Evolutionary conservation across 2,888 invertebrate species (phyloP).

Genomic region (Tenthredo livida): DNA sequence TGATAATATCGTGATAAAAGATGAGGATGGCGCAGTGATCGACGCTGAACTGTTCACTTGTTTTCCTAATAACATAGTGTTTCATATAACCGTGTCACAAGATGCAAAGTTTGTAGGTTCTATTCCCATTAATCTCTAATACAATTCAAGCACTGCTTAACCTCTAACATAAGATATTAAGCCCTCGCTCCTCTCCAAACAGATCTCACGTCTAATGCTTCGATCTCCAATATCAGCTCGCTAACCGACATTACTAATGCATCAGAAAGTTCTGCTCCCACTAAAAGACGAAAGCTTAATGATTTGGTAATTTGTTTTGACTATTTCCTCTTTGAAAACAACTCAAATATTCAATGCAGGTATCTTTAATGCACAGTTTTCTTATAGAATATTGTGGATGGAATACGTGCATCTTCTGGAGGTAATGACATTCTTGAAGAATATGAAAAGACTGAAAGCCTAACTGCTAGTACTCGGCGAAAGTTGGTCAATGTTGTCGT

Average conservation of each 20-base stretch:
- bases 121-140: background rate
- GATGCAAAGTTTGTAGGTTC: background rate
- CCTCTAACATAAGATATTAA: background rate
- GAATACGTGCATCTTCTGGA: conserved; percentile 1
- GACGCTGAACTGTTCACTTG: conserved; percentile 14
- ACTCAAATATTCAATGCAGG: background rate
- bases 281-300: background rate
- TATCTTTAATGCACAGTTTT: background rate
- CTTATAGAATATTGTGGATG: conserved; percentile 22
- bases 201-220: background rate
- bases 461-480: conserved; percentile 43
- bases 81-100: background rate
- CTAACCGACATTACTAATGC: background rate
- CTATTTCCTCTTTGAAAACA: background rate
- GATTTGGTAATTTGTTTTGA: conserved; percentile 12
- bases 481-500: conserved; percentile 55
- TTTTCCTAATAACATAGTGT: conserved; percentile 19
- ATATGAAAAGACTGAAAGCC: conserved; percentile 24
- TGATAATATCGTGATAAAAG: conserved; percentile 16
- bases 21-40: conserved; percentile 22
- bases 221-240: background rate
- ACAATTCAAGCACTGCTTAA: background rate
- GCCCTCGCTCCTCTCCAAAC: conserved; percentile 8
- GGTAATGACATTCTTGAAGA: conserved; percentile 33
- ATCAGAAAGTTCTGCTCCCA: background rate